Conservation (phyloP, 2,113 vertebrate species). For the Eretmochelys imbricata region DNA sequence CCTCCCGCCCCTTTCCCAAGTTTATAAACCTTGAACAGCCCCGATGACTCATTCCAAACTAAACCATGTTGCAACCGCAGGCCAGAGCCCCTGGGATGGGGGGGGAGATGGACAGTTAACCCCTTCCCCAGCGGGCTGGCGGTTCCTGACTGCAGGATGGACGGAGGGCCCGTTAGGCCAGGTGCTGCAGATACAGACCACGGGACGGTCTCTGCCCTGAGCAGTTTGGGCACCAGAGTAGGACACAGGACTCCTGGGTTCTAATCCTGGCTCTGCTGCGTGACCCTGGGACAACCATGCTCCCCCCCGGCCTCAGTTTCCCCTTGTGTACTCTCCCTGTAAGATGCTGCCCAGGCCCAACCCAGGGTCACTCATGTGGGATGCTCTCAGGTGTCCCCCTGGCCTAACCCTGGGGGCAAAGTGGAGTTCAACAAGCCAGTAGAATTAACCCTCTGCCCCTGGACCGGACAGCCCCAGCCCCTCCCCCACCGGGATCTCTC, state of each 20-base stretch:
- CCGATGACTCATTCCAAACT: neutral
- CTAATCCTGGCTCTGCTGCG: neutral
- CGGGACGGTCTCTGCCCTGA: neutral
- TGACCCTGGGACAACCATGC: neutral
- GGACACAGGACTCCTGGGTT: neutral
- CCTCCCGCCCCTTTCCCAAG: neutral
- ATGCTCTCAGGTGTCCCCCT: too few species aligned
- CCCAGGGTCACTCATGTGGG: neutral
- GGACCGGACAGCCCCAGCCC: too few species aligned
- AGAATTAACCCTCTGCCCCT: neutral
- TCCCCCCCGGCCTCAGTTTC: neutral
- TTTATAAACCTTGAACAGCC: constrained; percentile 12
- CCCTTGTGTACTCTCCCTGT: neutral
- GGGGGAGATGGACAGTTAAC: neutral
- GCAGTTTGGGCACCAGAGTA: neutral
- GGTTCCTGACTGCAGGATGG: too few species aligned
- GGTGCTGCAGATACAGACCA: too few species aligned
- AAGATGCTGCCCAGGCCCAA: neutral
- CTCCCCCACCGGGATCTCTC: too few species aligned
- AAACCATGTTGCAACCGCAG: constrained; percentile 21
- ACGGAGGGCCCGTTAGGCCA: fast-evolving
- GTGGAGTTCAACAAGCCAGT: too few species aligned
- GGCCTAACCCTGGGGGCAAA: too few species aligned
- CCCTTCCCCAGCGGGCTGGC: neutral
- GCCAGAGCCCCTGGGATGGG: neutral